A percentile compares a stretch with the other conserved stretches of the same genome.
Evolutionary conservation across 2,797 vertebrate genomes (phyloP).

Genomic region (Miichthys miiuy): DNA sequence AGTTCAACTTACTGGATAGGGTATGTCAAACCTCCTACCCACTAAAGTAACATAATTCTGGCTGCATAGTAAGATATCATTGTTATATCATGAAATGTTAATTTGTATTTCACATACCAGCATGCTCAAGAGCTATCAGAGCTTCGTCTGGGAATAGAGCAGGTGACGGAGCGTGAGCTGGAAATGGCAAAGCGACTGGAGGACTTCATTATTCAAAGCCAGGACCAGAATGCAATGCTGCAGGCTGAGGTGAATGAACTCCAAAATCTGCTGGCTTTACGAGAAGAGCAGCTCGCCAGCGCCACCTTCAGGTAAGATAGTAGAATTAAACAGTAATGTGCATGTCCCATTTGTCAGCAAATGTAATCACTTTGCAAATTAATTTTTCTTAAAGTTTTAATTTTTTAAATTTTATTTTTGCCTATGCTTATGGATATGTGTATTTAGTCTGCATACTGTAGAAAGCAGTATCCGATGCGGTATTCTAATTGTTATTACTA

Average conservation of each 20-base stretch:
- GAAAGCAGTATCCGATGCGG: neutral
- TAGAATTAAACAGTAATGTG: neutral
- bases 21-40: conserved; percentile 59
- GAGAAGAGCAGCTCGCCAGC: conserved; percentile 82
- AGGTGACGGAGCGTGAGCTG: conserved; percentile 87
- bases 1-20: conserved; percentile 79
- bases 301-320: conserved; percentile 84
- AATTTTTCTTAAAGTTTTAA: neutral
- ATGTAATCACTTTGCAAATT: neutral
- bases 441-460: conserved; percentile 1
- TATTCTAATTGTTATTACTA: neutral
- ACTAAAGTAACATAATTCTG: neutral
- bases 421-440: neutral
- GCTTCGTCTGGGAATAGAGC: conserved; percentile 84
- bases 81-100: neutral
- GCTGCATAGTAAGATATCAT: neutral
- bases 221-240: conserved; percentile 85
- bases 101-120: conserved; percentile 53
- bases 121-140: conserved; percentile 86
- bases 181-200: conserved; percentile 86
- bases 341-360: neutral
- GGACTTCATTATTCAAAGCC: conserved; percentile 83
- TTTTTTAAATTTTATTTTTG: neutral
- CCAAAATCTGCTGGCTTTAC: conserved; percentile 73
- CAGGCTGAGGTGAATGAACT: conserved; percentile 81